These are phyloP conservation scores for Tanypteryx hageni DNA, from an alignment of 2,888 invertebrate genomes.

Conservation along the genomic window DNA sequence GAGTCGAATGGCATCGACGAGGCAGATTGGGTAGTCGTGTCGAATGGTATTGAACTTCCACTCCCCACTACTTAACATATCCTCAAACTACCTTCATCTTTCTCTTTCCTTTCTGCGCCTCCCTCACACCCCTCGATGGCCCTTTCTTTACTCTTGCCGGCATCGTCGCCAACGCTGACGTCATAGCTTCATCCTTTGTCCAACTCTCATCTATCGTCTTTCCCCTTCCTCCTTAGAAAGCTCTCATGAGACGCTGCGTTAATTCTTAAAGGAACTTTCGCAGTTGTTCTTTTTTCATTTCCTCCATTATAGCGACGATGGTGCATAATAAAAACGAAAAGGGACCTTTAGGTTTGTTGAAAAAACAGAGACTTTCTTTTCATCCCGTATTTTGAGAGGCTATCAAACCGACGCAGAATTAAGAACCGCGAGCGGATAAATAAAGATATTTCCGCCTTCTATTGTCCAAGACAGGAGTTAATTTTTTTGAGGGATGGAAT, in stretches of 20 bases:
- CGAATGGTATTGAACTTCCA: background rate
- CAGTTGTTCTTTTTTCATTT: background rate
- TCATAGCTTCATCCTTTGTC: background rate
- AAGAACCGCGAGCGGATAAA: background rate
- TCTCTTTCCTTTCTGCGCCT: background rate
- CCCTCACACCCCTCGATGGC: background rate
- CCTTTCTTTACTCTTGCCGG: too few species aligned
- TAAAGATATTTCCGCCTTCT: background rate
- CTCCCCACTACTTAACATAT: background rate
- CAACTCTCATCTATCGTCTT: background rate
- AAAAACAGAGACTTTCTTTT: background rate
- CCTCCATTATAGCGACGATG: background rate
- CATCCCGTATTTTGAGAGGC: slow-evolving; percentile 13
- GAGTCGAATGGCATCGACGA: background rate
- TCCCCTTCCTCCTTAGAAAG: background rate
- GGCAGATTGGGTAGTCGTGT: background rate
- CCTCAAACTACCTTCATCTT: background rate
- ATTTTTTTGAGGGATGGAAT: background rate
- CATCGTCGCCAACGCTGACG: too few species aligned
- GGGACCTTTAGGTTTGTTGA: background rate
- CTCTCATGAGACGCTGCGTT: background rate
- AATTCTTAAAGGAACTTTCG: background rate
- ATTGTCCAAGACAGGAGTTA: background rate
- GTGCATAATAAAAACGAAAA: background rate
- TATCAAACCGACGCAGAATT: background rate